Evolutionary conservation across 2,797 vertebrate species (phyloP), one percentile per base, ranked within the genome.

Genomic region (Craterocephalus amniculus): DNA sequence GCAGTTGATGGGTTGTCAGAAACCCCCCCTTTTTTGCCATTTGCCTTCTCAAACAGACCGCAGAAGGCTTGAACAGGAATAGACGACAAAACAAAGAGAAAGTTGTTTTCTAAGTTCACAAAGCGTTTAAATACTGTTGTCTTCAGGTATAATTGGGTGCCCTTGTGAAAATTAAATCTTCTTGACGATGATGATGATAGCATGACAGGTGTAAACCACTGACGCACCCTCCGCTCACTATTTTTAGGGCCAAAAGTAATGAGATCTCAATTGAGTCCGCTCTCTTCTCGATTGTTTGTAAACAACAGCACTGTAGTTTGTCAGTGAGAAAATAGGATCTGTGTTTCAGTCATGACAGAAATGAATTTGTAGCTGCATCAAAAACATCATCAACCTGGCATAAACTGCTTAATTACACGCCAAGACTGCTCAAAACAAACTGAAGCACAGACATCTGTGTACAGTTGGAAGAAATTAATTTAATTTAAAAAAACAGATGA

Each of bases 1-100:
- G 88, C 90, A 90, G 64, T 90, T 91, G 93, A 90, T 82, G 88
- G 89, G 86, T 76, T 94, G 92, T 93, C 94, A 90, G 81, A 88
- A 91, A 80, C 76, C 64, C 83, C 84, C 78, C 73, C 63, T 74
- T 82, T 74, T 82, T 80, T 83, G 85, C 84, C 83, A 77, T 87
- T 69, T 68, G 67, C 86, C 74, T 88, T 83, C 73, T 70, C 27
- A 61, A 75, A 63, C 40, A 81, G 75, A 80, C 55, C 81, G 75
- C 81, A 85, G 80, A 88, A 59, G 76, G 79, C 79, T 86, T 65
- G 48, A 58, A 79, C 67, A 31, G 74, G 80, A 74, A 67, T 66
- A 83, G 85, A 78, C 79, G 65, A 69, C 75, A 76, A 74, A 8
- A 20, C 38, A 60, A 49, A 60, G 67, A 76, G 66, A 81, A 83